phyloP scores from a whole-genome alignment of 2,113 vertebrate species.

The Mastomys natalensis region DNA sequence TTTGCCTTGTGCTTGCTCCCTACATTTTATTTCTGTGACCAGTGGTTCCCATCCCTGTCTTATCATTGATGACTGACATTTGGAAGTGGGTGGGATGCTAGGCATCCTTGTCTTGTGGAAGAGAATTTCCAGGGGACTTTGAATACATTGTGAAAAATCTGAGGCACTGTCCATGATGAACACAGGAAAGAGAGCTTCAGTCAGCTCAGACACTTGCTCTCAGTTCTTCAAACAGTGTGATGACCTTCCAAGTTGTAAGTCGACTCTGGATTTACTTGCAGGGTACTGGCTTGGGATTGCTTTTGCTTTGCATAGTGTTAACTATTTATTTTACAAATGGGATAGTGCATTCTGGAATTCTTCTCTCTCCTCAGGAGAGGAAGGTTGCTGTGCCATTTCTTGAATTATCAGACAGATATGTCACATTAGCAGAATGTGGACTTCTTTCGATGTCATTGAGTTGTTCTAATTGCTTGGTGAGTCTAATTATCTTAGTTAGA shows the following conservation, averaged over 20 bases:
- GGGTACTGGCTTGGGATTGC: background rate
- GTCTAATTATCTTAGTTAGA: background rate
- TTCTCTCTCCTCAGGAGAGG: background rate
- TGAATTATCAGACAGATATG: background rate
- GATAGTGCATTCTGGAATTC: background rate
- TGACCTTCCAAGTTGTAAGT: background rate
- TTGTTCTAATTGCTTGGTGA: background rate
- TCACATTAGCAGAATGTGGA: background rate
- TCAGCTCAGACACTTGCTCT: background rate
- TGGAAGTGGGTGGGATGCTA: fast-evolving
- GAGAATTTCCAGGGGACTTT: background rate
- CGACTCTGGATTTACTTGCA: background rate
- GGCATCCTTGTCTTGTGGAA: background rate
- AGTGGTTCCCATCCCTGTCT: background rate
- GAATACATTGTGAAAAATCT: background rate
- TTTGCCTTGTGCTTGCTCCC: background rate
- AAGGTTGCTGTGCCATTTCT: background rate
- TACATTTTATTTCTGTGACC: background rate
- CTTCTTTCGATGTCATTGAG: background rate
- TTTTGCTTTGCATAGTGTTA: background rate
- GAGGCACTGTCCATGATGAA: background rate
- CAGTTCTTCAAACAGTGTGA: background rate
- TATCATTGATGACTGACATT: background rate
- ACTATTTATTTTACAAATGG: conserved; percentile 8
- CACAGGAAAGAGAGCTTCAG: background rate